Percentiles rank a stretch among this genome's conserved stretches.
phyloP scores from a whole-genome alignment of 1,140 invertebrate genomes.

The Neuroterus valhalla region DNA sequence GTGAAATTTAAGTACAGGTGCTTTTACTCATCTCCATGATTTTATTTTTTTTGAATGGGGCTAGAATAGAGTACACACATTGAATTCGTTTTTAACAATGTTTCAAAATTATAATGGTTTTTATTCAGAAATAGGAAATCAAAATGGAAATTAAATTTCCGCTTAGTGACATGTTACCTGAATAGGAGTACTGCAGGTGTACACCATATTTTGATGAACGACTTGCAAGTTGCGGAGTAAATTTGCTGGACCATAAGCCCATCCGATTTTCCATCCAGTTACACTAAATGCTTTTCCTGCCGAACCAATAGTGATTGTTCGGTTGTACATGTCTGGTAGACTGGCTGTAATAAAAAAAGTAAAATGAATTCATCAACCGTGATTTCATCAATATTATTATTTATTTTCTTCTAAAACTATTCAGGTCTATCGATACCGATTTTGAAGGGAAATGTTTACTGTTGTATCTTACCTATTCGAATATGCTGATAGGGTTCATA shows the following conservation, averaged over 20 bases:
- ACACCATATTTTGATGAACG: constrained; percentile 96
- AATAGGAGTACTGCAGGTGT: constrained; percentile 90
- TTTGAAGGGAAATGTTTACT: constrained; percentile 9
- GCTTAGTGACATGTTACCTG: constrained; percentile 74
- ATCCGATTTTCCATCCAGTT: constrained; percentile 98
- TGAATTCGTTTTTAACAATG: no score
- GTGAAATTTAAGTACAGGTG: no score
- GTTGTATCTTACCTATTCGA: constrained; percentile 83
- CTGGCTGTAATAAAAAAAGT: constrained; percentile 79
- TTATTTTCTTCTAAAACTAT: no score
- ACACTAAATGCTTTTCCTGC: constrained; percentile 98
- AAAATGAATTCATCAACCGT: constrained; percentile 13
- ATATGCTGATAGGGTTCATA: constrained; percentile 92
- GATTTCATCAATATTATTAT: neutral
- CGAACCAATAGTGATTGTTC: constrained; percentile 97
- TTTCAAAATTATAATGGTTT: no score
- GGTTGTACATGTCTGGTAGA: constrained; percentile 97
- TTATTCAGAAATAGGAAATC: no score
- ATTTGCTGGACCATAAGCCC: constrained; percentile 92
- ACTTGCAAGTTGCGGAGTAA: constrained; percentile 88
- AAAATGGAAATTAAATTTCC: no score
- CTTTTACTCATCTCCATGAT: no score
- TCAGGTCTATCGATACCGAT: no score
- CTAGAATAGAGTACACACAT: no score
- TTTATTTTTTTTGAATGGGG: no score